Conservation (phyloP, 2,888 invertebrate genomes). For the Oxyteleia sp. region DNA sequence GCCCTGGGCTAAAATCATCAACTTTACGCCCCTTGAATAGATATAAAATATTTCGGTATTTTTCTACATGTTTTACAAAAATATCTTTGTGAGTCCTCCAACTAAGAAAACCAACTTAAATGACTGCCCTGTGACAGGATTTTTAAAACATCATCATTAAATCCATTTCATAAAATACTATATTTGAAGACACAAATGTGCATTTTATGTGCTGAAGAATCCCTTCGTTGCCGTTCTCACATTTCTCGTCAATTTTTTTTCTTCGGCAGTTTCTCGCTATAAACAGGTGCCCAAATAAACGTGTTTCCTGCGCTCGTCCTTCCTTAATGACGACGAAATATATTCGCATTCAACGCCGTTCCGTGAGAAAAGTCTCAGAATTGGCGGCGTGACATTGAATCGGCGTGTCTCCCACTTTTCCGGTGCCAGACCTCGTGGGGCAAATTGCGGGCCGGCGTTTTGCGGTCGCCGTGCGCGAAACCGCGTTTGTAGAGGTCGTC, state of each 20-base stretch:
- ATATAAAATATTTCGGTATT: too few relatives aligned
- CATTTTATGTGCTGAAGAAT: not conserved
- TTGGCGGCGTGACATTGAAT: constrained; percentile 61
- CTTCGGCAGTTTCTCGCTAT: not conserved
- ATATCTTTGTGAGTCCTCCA: too few relatives aligned
- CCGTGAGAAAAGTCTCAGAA: constrained; percentile 69
- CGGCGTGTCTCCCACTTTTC: constrained; percentile 59
- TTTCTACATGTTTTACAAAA: too few relatives aligned
- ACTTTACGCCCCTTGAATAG: too few relatives aligned
- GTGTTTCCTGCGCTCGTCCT: constrained; percentile 27
- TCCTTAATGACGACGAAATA: constrained; percentile 39
- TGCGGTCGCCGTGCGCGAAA: constrained; percentile 44
- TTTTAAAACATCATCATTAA: not conserved
- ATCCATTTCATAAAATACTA: too few relatives aligned
- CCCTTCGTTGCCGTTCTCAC: constrained; percentile 2
- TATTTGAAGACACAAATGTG: not conserved
- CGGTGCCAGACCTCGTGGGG: constrained; percentile 40
- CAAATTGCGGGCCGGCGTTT: constrained; percentile 40
- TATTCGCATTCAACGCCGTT: constrained; percentile 23
- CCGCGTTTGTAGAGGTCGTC: constrained; percentile 53
- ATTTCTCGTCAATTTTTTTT: not conserved
- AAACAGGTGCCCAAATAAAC: constrained; percentile 18
- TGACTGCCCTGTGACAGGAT: not conserved
- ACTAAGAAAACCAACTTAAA: too few relatives aligned
- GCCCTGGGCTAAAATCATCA: too few relatives aligned